phyloP scores from a whole-genome alignment of 2,113 vertebrate genomes.

The Geococcyx californianus region DNA sequence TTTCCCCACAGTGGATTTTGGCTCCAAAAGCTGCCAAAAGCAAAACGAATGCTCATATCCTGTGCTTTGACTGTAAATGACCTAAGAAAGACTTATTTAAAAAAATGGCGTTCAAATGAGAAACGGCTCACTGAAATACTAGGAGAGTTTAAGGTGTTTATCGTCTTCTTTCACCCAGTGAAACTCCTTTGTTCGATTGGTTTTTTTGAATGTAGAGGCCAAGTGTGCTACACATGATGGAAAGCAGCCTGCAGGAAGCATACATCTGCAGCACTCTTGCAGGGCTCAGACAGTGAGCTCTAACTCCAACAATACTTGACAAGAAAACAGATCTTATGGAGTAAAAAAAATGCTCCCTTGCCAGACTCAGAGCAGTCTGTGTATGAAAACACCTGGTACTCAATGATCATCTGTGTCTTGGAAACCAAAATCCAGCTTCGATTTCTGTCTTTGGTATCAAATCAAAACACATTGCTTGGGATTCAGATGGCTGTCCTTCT shows the following conservation, averaged over 20 bases:
- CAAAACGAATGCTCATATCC: not conserved
- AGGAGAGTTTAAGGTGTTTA: not conserved
- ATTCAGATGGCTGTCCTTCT: slow-evolving; percentile 23
- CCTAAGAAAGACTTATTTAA: not conserved
- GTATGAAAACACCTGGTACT: slow-evolving; percentile 46
- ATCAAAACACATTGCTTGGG: not conserved
- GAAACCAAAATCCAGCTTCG: not conserved
- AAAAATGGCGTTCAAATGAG: not conserved
- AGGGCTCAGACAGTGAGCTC: not conserved
- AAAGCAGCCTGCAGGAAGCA: not conserved
- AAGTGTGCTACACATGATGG: not conserved
- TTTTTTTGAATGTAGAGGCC: not conserved
- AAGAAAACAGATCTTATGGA: slow-evolving; percentile 20
- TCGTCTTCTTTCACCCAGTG: not conserved
- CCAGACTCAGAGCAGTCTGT: not conserved
- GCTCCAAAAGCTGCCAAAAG: not conserved
- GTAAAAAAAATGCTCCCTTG: not conserved
- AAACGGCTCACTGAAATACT: not conserved
- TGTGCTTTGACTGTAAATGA: not conserved
- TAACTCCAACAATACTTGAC: slow-evolving; percentile 13
- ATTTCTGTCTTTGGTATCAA: not conserved
- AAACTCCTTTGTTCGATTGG: not conserved
- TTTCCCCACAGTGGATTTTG: not conserved
- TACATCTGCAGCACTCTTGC: slow-evolving; percentile 23
- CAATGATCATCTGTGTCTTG: not conserved